Percentiles rank a stretch among this genome's conserved stretches.
These are phyloP conservation scores for Apodemia hepburni DNA, from an alignment of 2,888 invertebrate genomes.

Conservation along the genomic window DNA sequence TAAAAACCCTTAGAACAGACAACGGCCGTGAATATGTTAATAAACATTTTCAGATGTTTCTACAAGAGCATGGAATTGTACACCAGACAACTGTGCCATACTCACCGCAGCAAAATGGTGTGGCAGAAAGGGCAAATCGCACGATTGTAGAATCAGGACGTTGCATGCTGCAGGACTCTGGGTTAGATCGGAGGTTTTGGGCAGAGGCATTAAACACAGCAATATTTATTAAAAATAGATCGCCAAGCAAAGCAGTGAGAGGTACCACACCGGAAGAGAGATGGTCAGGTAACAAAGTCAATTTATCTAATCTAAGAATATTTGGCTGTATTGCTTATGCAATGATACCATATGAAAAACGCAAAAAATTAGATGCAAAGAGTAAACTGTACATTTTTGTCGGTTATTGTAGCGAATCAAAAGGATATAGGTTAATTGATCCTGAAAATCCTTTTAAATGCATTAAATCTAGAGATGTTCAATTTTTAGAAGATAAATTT, in stretches of 20 bases:
- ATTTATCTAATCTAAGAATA: slow-evolving; percentile 24
- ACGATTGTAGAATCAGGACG: slow-evolving; percentile 25
- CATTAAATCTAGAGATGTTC: too few relatives aligned
- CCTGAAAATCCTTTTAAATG: too few relatives aligned
- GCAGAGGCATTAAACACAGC: background rate
- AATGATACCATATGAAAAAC: slow-evolving; percentile 24
- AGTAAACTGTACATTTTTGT: slow-evolving; percentile 15
- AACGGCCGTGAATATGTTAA: slow-evolving; percentile 14
- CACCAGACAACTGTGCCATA: slow-evolving; percentile 20
- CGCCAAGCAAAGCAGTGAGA: slow-evolving; percentile 28
- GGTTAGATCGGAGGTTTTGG: slow-evolving; percentile 27
- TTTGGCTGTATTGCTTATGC: slow-evolving; percentile 32
- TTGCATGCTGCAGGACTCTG: background rate
- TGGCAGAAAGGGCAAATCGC: slow-evolving; percentile 19
- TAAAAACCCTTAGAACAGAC: background rate
- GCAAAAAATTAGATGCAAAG: slow-evolving; percentile 28
- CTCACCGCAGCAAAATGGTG: too few relatives aligned
- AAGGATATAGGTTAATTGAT: too few relatives aligned
- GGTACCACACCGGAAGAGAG: slow-evolving; percentile 28
- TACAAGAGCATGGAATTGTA: slow-evolving; percentile 20
- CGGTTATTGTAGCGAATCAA: too few relatives aligned
- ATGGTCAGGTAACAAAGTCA: slow-evolving; percentile 26
- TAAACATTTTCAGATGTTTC: slow-evolving; percentile 8
- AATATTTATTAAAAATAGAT: background rate
- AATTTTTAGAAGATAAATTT: slow-evolving; percentile 24